These are phyloP conservation scores for Colaptes auratus DNA, from an alignment of 2,113 vertebrate species.

Conservation along the genomic window DNA sequence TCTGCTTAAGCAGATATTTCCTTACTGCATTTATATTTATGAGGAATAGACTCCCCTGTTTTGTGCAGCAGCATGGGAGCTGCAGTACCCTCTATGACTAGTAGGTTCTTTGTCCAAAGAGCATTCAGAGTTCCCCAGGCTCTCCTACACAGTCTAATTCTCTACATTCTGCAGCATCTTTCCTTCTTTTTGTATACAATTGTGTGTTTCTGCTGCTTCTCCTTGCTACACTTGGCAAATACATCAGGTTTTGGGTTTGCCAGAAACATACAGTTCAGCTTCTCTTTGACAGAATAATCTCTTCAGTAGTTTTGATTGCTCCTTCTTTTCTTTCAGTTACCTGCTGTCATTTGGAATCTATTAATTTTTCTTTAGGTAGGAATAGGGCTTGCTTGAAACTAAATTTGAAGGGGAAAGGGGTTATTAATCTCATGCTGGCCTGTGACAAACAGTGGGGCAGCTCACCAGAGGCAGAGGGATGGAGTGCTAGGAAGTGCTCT, in stretches of 20 bases:
- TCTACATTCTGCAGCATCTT: not conserved
- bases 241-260: not conserved
- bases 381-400: no score
- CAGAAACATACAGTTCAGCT: not conserved
- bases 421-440: no score
- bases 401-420: no score
- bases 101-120: not conserved
- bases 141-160: not conserved
- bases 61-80: not conserved
- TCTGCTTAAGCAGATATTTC: constrained; percentile 6
- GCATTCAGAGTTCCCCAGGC: not conserved
- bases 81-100: not conserved
- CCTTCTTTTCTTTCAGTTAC: not conserved
- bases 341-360: not conserved
- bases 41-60: not conserved
- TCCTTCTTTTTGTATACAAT: not conserved
- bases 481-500: no score
- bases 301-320: not conserved
- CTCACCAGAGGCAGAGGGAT: no score
- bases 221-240: not conserved
- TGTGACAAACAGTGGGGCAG: no score
- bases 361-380: not conserved
- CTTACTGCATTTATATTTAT: not conserved
- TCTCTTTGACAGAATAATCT: not conserved
- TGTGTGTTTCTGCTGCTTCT: not conserved